Base-by-base conservation (phyloP, 1,140 invertebrate species). In the Pseudomyrmex gracilis region DNA sequence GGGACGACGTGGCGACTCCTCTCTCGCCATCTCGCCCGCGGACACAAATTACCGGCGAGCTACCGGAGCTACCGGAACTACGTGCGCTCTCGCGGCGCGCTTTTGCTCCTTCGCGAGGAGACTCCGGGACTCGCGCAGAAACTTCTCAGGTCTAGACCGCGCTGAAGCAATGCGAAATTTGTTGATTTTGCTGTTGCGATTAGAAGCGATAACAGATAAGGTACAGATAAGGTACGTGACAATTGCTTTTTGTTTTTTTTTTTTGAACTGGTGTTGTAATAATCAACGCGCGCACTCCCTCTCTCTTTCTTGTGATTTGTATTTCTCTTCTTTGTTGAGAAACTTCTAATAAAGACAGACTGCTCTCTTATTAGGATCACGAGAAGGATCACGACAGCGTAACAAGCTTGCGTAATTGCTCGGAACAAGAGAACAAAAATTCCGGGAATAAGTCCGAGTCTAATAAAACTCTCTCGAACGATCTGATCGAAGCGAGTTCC, bases 41-140 rank as follows among this genome's bases (percentile, higher is more conserved):
- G 83, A 80, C 86, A 87, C 86, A 87, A 87, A 87, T 87, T 87
- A 87, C 85, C 80, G 74, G 82, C 34, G 34, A 84, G 82, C 86
- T 80, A 84, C 82, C 86, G 80, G 53, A 58, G 74, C 74, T 78
- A 78, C 76, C 53, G 76, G 61, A 63, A 24, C 24, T 61, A 73
- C 73, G 78, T 73, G 66, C 77, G 51, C 49, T n/a, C n/a, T n/a
- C n/a, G n/a, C n/a, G n/a, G 7, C 71, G 66, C 71, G 78, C 85
- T 85, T 77, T 85, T 13, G 60, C n/a, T 22, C 22, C 66, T 20
- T 53, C 24, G 7, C 67, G 24, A 10, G 12, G n/a, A n/a, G n/a
- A n/a, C n/a, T n/a, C 57, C 60, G 53, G 15, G 17, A 20, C 43
- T 53, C 70, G 71, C 70, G 22, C 7, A n/a, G n/a, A n/a, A n/a